Evolutionary conservation across 2,113 vertebrate genomes (phyloP).

Genomic region (Pelvicachromis taeniatus): DNA sequence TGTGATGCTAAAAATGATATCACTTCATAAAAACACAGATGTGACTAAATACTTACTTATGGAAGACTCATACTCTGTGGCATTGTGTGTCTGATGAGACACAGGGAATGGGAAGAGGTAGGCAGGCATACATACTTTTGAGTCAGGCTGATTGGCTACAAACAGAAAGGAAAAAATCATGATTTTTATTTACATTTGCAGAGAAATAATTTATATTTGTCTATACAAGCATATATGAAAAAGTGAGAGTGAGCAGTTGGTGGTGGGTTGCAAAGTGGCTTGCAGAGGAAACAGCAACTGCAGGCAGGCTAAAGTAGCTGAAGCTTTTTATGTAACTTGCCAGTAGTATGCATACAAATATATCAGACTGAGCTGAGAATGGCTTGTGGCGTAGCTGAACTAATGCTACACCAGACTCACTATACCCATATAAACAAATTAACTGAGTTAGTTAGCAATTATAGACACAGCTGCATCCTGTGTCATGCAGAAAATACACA

Average conservation of each 20-base stretch:
- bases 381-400: neutral
- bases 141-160: conserved; percentile 83
- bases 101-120: conserved; percentile 91
- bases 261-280: neutral
- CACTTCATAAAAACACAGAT: neutral
- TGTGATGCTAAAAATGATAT: neutral
- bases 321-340: neutral
- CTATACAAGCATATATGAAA: neutral
- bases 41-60: conserved; percentile 78
- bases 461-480: neutral
- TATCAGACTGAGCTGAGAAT: neutral
- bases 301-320: neutral
- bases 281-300: neutral
- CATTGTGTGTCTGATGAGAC: conserved; percentile 78
- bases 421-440: neutral
- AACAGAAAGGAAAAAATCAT: conserved; percentile 10
- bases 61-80: conserved; percentile 84
- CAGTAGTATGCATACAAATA: neutral
- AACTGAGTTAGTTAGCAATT: neutral
- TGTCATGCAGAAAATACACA: neutral
- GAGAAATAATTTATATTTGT: neutral
- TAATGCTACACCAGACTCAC: rapidly evolving
- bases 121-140: conserved; percentile 84
- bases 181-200: neutral
- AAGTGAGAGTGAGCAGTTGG: neutral